Evolutionary conservation across 2,888 invertebrate genomes (phyloP).

Genomic region (Dioctria linearis): DNA sequence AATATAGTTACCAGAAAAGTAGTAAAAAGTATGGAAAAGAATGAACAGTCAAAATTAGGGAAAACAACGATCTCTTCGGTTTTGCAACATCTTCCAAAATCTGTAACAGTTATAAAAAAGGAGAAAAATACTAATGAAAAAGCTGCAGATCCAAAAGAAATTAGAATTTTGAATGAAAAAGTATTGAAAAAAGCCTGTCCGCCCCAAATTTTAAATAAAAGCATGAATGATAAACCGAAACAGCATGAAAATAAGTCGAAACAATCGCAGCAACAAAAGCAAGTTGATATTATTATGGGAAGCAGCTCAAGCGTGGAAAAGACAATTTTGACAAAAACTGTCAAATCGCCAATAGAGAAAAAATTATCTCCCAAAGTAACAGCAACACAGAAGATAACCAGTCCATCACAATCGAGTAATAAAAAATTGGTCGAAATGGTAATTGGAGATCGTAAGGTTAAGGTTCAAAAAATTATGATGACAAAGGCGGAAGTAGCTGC

Average conservation of each 20-base stretch:
- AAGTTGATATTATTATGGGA: not conserved
- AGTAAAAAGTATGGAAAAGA: slow-evolving; percentile 39
- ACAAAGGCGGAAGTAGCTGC: slow-evolving; percentile 79
- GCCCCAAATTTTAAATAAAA: slow-evolving; percentile 35
- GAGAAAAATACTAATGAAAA: slow-evolving; percentile 44
- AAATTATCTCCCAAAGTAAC: not conserved
- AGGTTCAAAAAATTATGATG: slow-evolving; percentile 78
- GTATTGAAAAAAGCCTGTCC: slow-evolving; percentile 5
- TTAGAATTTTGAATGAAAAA: slow-evolving; percentile 8
- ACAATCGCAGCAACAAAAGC: not conserved
- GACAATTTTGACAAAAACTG: not conserved
- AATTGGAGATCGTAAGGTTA: slow-evolving; percentile 76
- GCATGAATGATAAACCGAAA: slow-evolving; percentile 8
- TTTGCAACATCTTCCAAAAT: slow-evolving; percentile 52
- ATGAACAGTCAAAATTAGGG: not conserved
- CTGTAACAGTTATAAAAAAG: slow-evolving; percentile 56
- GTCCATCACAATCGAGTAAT: not conserved
- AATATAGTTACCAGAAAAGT: not conserved
- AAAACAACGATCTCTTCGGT: slow-evolving; percentile 50
- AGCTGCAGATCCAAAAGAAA: slow-evolving; percentile 16
- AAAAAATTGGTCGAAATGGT: slow-evolving; percentile 70
- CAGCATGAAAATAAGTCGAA: not conserved
- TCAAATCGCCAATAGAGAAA: not conserved
- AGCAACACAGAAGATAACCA: not conserved
- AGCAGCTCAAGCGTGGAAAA: not conserved